phyloP scores from a whole-genome alignment of 2,113 vertebrate species.

The Sardina pilchardus region DNA sequence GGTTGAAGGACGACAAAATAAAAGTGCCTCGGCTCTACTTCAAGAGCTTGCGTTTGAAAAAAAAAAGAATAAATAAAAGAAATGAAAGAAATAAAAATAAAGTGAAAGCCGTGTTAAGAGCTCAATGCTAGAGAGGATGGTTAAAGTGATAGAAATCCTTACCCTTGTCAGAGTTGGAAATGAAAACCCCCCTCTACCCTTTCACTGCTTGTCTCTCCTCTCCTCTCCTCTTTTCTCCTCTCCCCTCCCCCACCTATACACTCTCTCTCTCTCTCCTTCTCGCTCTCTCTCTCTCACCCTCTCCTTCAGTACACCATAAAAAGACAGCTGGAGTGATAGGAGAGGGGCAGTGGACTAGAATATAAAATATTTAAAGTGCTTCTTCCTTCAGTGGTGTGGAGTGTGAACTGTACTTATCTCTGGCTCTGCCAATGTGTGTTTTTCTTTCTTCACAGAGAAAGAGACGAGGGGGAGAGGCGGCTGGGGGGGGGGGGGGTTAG shows the following conservation, averaged over 20 bases:
- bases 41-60: background rate
- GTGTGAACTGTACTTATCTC: slow-evolving; percentile 61
- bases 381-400: slow-evolving; percentile 56
- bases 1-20: background rate
- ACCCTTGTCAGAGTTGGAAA: slow-evolving; percentile 49
- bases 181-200: slow-evolving; percentile 34
- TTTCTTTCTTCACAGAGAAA: slow-evolving; percentile 21
- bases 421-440: slow-evolving; percentile 46
- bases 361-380: slow-evolving; percentile 70
- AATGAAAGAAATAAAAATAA: too few species aligned
- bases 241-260: slow-evolving; percentile 31
- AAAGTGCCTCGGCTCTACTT: slow-evolving; percentile 33
- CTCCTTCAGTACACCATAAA: slow-evolving; percentile 45
- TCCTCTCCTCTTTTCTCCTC: slow-evolving; percentile 20
- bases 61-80: too few species aligned
- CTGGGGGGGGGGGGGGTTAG: background rate
- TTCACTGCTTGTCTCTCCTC: slow-evolving; percentile 21
- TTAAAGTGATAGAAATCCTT: slow-evolving; percentile 39
- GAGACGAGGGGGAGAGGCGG: slow-evolving; percentile 8
- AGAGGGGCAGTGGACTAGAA: slow-evolving; percentile 54
- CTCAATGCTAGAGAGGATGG: background rate
- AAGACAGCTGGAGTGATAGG: slow-evolving; percentile 48
- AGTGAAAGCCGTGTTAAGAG: background rate
- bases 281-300: background rate
- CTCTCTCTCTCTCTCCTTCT: slow-evolving; percentile 14